A percentile compares a stretch with the other conserved stretches of the same genome.
Evolutionary conservation across 2,797 vertebrate genomes (phyloP).

Genomic region (Microchirus variegatus): DNA sequence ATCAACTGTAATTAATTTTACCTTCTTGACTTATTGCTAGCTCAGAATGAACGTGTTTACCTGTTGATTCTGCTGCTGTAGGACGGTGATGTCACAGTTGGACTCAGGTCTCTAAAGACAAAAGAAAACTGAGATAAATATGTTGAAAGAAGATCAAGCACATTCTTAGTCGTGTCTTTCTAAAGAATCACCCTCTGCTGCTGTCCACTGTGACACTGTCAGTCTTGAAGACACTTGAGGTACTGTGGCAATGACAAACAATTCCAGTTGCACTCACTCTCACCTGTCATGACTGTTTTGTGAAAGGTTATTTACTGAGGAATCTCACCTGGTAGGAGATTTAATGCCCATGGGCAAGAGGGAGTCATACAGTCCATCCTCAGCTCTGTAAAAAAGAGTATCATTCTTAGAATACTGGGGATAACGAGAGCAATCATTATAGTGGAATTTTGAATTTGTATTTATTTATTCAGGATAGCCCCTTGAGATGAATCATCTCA

Average conservation of each 20-base stretch:
- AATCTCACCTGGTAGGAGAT: constrained; percentile 60
- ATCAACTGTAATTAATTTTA: too few species aligned
- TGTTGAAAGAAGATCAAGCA: background rate
- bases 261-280: constrained; percentile 8
- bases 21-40: too few species aligned
- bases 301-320: background rate
- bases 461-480: too few species aligned
- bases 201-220: constrained; percentile 41
- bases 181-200: constrained; percentile 58
- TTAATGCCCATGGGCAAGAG: constrained; percentile 56
- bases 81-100: constrained; percentile 32
- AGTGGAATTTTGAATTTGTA: too few species aligned
- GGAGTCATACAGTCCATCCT: constrained; percentile 60
- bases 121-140: constrained; percentile 2
- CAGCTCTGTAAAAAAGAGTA: constrained; percentile 45
- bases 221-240: constrained; percentile 43
- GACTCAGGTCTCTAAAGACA: constrained; percentile 45
- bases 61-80: constrained; percentile 55
- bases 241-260: constrained; percentile 25
- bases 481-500: too few species aligned
- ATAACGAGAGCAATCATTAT: background rate
- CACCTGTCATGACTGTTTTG: background rate
- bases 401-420: background rate
- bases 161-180: background rate
- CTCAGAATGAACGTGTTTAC: constrained; percentile 49